Conservation (phyloP, 2,888 invertebrate genomes). For the Cephus sareptanus region DNA sequence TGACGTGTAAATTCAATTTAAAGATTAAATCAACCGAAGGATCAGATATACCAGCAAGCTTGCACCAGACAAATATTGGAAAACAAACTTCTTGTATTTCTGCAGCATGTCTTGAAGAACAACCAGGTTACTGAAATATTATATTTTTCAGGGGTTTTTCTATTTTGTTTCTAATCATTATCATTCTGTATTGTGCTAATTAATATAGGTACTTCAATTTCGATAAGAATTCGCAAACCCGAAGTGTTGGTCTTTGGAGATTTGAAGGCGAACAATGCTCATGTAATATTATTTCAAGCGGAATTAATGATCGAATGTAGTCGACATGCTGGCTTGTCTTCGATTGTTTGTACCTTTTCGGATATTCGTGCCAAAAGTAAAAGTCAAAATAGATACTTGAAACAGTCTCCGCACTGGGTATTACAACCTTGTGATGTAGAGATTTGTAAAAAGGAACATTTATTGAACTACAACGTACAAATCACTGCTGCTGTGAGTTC, state of each 20-base stretch:
- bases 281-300: slow-evolving; percentile 75
- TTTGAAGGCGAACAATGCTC: slow-evolving; percentile 72
- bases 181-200: neutral
- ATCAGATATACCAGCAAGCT: too few species aligned
- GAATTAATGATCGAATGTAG: slow-evolving; percentile 80
- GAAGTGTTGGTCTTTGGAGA: slow-evolving; percentile 82
- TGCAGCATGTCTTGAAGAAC: slow-evolving; percentile 33
- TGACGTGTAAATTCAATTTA: neutral
- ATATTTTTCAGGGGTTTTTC: neutral
- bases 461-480: slow-evolving; percentile 75
- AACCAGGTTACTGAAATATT: slow-evolving; percentile 25
- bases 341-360: slow-evolving; percentile 72
- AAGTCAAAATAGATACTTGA: slow-evolving; percentile 69
- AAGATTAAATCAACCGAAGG: too few species aligned
- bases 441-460: slow-evolving; percentile 73
- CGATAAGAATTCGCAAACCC: slow-evolving; percentile 80
- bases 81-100: too few species aligned
- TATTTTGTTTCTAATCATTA: neutral
- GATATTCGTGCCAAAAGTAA: slow-evolving; percentile 75
- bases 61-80: too few species aligned
- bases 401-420: slow-evolving; percentile 69
- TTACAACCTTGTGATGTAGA: slow-evolving; percentile 79
- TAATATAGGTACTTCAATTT: slow-evolving; percentile 73
- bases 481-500: slow-evolving; percentile 76
- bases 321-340: slow-evolving; percentile 73